These are phyloP conservation scores for Oncorhynchus masou DNA, from an alignment of 2,113 vertebrate species.

Conservation along the genomic window DNA sequence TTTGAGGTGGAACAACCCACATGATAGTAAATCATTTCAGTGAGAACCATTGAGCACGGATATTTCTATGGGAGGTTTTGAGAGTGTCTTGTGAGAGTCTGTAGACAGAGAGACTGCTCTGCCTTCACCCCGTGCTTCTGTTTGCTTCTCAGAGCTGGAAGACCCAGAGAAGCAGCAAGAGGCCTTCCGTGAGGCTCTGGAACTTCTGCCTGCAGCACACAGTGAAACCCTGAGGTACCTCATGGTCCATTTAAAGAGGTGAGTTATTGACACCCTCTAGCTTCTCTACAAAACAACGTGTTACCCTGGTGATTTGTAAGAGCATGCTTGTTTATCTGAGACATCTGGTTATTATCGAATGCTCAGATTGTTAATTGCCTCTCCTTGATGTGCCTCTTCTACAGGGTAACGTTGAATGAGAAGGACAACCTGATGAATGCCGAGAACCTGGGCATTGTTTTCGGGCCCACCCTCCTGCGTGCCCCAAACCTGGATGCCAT, in stretches of 20 bases:
- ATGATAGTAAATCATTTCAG: background rate
- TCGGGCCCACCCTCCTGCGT: constrained; percentile 85
- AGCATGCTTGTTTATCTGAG: background rate
- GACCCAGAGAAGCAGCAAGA: constrained; percentile 92
- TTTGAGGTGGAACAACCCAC: background rate
- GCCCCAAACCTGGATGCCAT: constrained; percentile 88
- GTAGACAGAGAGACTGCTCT: background rate
- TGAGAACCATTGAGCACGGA: background rate
- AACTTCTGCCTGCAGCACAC: constrained; percentile 93
- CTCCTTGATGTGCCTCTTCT: background rate
- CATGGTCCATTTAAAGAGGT: constrained; percentile 98
- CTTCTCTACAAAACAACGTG: background rate
- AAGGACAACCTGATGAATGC: constrained; percentile 94
- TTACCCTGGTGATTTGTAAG: background rate
- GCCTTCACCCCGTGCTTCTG: constrained; percentile 5
- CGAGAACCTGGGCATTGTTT: constrained; percentile 90
- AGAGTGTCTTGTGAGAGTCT: constrained; percentile 3
- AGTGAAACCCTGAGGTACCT: constrained; percentile 95
- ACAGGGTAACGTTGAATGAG: constrained; percentile 84
- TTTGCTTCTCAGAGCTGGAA: constrained; percentile 79
- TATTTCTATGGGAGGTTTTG: constrained; percentile 16
- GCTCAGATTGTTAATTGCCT: background rate
- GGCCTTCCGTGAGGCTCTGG: constrained; percentile 91
- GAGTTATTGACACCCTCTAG: constrained; percentile 7
- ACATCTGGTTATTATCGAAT: background rate